These are phyloP conservation scores for Cistogaster globosa DNA, from an alignment of 2,888 invertebrate species.

Conservation along the genomic window DNA sequence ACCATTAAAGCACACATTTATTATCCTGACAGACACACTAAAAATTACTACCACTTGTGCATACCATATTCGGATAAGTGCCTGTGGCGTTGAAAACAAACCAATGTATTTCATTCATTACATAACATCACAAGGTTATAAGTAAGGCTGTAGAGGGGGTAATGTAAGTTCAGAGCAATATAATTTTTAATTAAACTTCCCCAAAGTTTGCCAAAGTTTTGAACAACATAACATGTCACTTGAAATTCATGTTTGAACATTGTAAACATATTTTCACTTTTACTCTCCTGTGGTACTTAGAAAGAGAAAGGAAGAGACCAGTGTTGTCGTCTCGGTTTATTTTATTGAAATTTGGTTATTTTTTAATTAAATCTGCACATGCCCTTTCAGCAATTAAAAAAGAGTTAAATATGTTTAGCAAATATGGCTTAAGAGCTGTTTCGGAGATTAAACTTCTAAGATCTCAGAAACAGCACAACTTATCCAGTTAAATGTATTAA, in stretches of 20 bases:
- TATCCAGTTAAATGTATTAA: no score
- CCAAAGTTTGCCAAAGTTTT: slow-evolving; percentile 53
- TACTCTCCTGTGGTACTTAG: slow-evolving; percentile 23
- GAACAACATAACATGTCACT: slow-evolving; percentile 54
- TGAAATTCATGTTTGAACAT: slow-evolving; percentile 47
- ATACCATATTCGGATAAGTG: slow-evolving; percentile 48
- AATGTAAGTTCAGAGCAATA: not conserved
- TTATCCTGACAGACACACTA: not conserved
- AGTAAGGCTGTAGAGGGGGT: not conserved
- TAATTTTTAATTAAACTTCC: slow-evolving; percentile 41
- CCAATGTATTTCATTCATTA: slow-evolving; percentile 30
- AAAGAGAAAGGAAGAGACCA: not conserved
- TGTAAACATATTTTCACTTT: slow-evolving; percentile 35
- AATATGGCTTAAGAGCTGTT: no score
- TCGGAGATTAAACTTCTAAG: no score
- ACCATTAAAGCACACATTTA: not conserved
- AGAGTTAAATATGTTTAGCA: no score
- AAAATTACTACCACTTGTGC: not conserved
- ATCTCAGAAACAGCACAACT: no score
- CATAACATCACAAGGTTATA: slow-evolving; percentile 1
- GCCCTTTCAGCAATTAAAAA: no score
- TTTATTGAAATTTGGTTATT: no score
- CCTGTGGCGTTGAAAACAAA: slow-evolving; percentile 49
- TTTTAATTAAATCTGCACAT: no score
- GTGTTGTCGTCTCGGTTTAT: not conserved